Evolutionary conservation across 1,140 invertebrate genomes (phyloP).

Genomic region (Calliopsis andreniformis): DNA sequence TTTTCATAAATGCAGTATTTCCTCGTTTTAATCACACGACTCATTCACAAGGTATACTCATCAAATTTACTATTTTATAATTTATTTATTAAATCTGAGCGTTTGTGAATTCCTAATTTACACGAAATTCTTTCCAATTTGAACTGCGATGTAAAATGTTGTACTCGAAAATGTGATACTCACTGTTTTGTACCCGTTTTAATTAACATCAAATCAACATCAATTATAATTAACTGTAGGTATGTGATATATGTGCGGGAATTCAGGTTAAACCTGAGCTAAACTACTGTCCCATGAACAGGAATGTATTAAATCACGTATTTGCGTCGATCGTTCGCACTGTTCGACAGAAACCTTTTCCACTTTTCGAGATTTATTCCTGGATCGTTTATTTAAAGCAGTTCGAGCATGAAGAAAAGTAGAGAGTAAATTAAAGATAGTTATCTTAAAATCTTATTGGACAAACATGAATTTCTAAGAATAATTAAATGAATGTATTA

Average conservation of each 20-base stretch:
- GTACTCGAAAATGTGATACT: neutral
- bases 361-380: neutral
- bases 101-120: no score
- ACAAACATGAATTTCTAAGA: no score
- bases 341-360: neutral
- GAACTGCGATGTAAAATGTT: neutral
- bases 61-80: no score
- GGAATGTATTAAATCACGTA: slow-evolving; percentile 1
- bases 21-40: no score
- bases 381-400: neutral
- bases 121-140: neutral
- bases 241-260: neutral
- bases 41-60: no score
- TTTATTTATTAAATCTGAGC: no score
- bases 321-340: neutral
- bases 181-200: neutral
- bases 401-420: slow-evolving; percentile 11
- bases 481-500: no score
- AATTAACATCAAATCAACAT: slow-evolving; percentile 20
- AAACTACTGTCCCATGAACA: no score
- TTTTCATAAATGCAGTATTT: no score
- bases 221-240: neutral
- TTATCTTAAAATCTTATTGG: no score
- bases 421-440: neutral
- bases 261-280: no score